phyloP scores from a whole-genome alignment of 2,113 vertebrate species.

The Sterna hirundo region DNA sequence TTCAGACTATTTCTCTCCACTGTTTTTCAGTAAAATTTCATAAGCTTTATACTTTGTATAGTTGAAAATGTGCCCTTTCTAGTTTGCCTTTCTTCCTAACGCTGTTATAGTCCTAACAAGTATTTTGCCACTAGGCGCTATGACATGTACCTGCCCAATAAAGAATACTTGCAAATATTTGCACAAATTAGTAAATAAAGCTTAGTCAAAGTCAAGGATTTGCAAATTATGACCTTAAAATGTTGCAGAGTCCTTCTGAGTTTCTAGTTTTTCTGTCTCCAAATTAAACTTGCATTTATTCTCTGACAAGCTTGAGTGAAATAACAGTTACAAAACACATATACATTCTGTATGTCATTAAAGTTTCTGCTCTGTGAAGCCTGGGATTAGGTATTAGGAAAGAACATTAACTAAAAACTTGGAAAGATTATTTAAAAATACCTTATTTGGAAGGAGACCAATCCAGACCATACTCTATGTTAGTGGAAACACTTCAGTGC shows the following conservation, averaged over 20 bases:
- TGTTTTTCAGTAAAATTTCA: not conserved
- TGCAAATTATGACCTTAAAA: not conserved
- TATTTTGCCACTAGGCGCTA: not conserved
- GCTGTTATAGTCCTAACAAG: not conserved
- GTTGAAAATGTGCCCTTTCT: not conserved
- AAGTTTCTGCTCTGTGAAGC: not conserved
- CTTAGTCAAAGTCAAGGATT: not conserved
- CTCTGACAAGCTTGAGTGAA: not conserved
- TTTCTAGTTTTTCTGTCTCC: not conserved
- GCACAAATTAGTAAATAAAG: not conserved
- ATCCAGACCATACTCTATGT: not conserved
- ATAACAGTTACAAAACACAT: not conserved
- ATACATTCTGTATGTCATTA: not conserved
- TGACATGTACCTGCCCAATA: not conserved
- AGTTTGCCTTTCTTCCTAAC: not conserved
- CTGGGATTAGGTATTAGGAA: not conserved
- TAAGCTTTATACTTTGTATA: not conserved
- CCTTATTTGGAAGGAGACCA: not conserved
- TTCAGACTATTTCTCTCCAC: not conserved
- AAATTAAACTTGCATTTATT: not conserved
- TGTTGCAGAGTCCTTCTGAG: not conserved
- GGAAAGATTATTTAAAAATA: not conserved
- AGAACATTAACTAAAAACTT: not conserved
- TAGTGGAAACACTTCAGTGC: not conserved
- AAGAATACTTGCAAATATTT: not conserved